These are phyloP conservation scores for Drosophila arizonae DNA, from an alignment of 1,140 invertebrate genomes.

Conservation along the genomic window DNA sequence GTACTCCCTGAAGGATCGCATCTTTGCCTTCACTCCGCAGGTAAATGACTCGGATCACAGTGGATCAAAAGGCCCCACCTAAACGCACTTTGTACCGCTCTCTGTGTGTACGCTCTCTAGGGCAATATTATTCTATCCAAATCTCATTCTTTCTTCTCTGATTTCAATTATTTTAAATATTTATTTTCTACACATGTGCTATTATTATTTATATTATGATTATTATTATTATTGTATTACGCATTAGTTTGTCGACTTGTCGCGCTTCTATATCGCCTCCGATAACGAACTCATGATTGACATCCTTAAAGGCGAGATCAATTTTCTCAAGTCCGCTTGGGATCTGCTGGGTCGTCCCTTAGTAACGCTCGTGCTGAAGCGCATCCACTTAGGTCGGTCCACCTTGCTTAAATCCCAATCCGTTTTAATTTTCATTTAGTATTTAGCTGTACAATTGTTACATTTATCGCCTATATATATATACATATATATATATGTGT, in stretches of 20 bases:
- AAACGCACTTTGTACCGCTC: constrained; percentile 6
- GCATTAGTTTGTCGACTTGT: constrained; percentile 96
- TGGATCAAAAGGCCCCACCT: constrained; percentile 5
- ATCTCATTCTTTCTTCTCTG: neutral
- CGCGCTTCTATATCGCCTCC: constrained; percentile 97
- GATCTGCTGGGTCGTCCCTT: constrained; percentile 95
- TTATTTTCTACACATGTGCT: constrained; percentile 60
- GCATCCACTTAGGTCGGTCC: constrained; percentile 94
- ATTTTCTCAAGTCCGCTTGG: constrained; percentile 98
- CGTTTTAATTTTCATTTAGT: constrained; percentile 4
- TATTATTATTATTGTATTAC: constrained; percentile 53
- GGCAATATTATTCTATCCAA: neutral
- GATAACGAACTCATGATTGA: constrained; percentile 98
- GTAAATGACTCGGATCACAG: constrained; percentile 85
- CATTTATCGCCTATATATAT: constrained; percentile 17
- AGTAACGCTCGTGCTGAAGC: constrained; percentile 93
- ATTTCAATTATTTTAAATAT: constrained; percentile 14
- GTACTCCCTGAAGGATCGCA: constrained; percentile 97
- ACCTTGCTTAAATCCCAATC: constrained; percentile 12
- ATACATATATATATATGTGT: constrained; percentile 20
- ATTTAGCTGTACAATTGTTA: constrained; percentile 29
- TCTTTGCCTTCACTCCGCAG: constrained; percentile 99
- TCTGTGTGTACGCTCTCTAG: neutral
- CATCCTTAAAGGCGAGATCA: constrained; percentile 97
- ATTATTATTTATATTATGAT: constrained; percentile 32